A percentile compares a stretch with the other conserved stretches of the same genome.
Conservation (phyloP, 2,797 vertebrate genomes). For the Platyrinchus mystaceus region DNA sequence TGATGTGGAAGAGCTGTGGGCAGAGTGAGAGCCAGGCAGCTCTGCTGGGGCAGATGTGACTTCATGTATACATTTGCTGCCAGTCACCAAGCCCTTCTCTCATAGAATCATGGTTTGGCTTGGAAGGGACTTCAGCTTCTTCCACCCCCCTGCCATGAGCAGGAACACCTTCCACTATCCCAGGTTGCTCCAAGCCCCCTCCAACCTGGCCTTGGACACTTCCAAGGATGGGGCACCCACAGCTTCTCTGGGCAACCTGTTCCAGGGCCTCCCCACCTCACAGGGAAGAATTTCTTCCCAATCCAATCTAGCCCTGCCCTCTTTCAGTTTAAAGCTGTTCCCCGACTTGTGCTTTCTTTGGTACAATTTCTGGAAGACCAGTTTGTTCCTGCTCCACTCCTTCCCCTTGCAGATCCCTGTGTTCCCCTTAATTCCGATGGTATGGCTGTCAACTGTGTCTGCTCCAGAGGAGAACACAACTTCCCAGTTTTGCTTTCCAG, state of each 20-base stretch:
- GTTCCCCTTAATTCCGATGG: not conserved
- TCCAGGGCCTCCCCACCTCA: not conserved
- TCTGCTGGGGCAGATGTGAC: not conserved
- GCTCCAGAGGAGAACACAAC: not conserved
- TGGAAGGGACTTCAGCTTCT: not conserved
- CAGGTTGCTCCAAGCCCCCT: not conserved
- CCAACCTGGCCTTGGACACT: rapidly evolving
- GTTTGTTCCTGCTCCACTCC: not conserved
- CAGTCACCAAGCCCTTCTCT: not conserved
- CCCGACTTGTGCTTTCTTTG: not conserved
- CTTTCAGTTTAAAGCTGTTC: not conserved
- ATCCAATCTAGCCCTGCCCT: not conserved
- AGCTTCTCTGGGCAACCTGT: not conserved
- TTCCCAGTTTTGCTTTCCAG: constrained; percentile 68
- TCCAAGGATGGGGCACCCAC: not conserved
- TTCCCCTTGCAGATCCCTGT: not conserved
- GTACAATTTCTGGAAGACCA: not conserved
- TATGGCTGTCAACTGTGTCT: not conserved
- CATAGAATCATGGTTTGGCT: not conserved
- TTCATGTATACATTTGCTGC: not conserved
- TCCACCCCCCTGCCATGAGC: not conserved
- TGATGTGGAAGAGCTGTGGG: not conserved
- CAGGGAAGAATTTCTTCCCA: not conserved
- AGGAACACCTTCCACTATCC: rapidly evolving
- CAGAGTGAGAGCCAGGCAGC: not conserved